Base-by-base conservation (phyloP, 2,888 invertebrate genomes). In the Eulithis prunata region DNA sequence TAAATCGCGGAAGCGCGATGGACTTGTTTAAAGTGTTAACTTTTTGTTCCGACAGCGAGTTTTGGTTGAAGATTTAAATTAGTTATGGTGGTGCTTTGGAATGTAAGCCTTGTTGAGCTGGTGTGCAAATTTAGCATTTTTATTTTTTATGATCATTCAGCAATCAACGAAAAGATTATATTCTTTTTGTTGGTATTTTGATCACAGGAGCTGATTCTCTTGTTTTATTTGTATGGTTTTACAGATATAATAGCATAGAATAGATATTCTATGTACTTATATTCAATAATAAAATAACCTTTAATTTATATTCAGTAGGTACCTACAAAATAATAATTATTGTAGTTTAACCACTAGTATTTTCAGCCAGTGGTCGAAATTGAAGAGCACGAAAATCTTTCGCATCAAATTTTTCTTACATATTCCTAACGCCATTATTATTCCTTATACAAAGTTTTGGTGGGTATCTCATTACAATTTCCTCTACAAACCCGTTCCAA, bases 11-110 rank as follows among this genome's bases (percentile, higher is more conserved):
- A 61, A 61, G 53, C 5, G 43, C 53, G 36, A 52, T 14, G 47
- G 53, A 61, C 53, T 60, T 60, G 45, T 60, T 56, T 57, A 28
- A 59, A 65, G 57, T 57, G 61, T 65, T 61, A 57, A 65, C 55
- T 56, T 64, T 64, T 58, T 58, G 49, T 63, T 57, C 47, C 14
- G 52, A 13, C 36, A 5, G 28, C 38, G 38, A 62, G 51, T 36
- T 57, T 51, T 52, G 57, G 36, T 52, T 62, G 13, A 52, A 57
- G 51, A 57, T 57, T 51, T 62, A 36, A 51, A 57, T 59, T 52
- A 52, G 52, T n/a, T 43, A 52, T 32, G 6, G 32, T 51, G 41
- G 47, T 38, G 21, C 36, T 36, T 47, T 14, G 47, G 36, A 21
- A 49, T 58, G 49, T 58, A 58, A 58, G 58, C 58, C 32, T 38